Conservation (phyloP, 2,113 vertebrate species). For the Ictidomys tridecemlineatus region DNA sequence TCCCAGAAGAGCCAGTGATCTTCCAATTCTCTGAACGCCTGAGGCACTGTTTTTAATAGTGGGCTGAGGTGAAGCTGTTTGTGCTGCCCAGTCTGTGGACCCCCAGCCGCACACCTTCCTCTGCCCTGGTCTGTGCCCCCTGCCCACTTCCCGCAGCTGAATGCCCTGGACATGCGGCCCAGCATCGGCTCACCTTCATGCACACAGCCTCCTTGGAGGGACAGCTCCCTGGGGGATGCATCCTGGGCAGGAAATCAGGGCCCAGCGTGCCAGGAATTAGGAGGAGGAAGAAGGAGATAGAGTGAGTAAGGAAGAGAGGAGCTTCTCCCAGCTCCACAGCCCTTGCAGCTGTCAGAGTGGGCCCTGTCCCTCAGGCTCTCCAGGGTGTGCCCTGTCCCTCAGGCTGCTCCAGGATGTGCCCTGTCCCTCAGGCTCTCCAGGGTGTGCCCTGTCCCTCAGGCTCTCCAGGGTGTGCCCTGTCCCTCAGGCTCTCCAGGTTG, state of each 20-base stretch:
- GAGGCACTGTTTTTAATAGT: not conserved
- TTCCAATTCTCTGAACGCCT: not conserved
- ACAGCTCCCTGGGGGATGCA: not conserved
- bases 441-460: too few species aligned
- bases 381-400: too few species aligned
- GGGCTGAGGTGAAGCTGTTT: not conserved
- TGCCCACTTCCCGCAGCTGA: too few species aligned
- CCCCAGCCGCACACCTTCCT: fast-evolving
- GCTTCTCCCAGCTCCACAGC: not conserved
- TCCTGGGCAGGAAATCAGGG: not conserved
- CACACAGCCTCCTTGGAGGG: too few species aligned
- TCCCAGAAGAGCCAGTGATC: not conserved
- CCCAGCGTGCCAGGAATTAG: not conserved
- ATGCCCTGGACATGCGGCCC: not conserved
- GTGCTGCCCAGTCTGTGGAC: too few species aligned
- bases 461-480: too few species aligned
- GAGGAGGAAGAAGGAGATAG: not conserved
- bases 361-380: not conserved
- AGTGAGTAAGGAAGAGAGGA: not conserved
- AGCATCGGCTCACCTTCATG: too few species aligned
- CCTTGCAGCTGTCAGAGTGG: fast-evolving
- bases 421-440: too few species aligned
- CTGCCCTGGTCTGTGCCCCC: not conserved
- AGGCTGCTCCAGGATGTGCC: too few species aligned
- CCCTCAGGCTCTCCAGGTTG: too few species aligned